These are phyloP conservation scores for Bradypodion pumilum DNA, from an alignment of 2,797 vertebrate species.

Conservation along the genomic window DNA sequence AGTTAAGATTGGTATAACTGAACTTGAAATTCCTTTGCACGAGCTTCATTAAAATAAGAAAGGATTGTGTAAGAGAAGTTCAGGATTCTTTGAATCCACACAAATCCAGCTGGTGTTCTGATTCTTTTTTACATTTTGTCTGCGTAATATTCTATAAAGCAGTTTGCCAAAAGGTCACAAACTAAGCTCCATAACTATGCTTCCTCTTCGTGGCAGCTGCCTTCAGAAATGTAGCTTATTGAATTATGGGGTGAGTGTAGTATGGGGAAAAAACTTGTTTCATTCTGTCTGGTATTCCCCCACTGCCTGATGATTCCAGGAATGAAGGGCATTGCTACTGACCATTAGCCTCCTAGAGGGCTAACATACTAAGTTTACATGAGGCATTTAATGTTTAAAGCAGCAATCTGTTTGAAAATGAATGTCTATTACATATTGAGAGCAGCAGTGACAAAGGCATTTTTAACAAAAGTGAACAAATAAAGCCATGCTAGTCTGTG, in stretches of 20 bases:
- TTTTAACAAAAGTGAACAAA: constrained; percentile 15
- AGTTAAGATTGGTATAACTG: too few species aligned
- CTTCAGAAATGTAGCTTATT: constrained; percentile 22
- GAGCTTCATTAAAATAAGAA: background rate
- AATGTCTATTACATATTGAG: constrained; percentile 57
- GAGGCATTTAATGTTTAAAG: constrained; percentile 60
- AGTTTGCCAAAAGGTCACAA: background rate
- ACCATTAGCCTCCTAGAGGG: constrained; percentile 68
- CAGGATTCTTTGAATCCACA: too few species aligned
- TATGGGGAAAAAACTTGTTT: constrained; percentile 35
- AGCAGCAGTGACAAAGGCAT: constrained; percentile 24
- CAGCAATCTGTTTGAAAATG: constrained; percentile 64
- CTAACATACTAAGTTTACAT: constrained; percentile 43
- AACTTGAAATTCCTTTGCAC: background rate
- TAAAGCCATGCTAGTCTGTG: background rate
- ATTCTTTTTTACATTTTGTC: background rate
- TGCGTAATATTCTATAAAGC: background rate
- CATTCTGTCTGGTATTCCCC: constrained; percentile 66
- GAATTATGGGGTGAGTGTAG: constrained; percentile 44
- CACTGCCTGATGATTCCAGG: constrained; percentile 54
- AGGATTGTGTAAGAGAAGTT: background rate
- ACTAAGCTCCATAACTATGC: background rate
- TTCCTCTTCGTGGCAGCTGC: constrained; percentile 39
- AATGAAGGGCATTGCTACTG: constrained; percentile 58
- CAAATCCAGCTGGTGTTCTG: background rate